Evolutionary conservation across 1,140 invertebrate genomes (phyloP).

Genomic region (Aphelinus atriplicis): DNA sequence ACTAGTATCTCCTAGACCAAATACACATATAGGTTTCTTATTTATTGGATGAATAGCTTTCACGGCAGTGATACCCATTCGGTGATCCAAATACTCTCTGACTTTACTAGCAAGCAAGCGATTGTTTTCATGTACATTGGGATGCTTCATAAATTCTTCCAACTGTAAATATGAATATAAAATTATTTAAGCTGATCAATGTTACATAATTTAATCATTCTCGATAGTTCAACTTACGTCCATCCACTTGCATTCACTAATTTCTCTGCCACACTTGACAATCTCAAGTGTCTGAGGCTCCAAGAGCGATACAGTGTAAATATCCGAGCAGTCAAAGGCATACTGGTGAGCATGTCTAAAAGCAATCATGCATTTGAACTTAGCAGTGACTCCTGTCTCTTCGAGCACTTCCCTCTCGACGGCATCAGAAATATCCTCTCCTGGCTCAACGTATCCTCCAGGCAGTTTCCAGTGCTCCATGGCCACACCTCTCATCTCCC

Average conservation of each 20-base stretch:
- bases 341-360: constrained; percentile 80
- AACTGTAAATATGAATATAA: constrained; percentile 64
- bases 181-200: not conserved
- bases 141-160: constrained; percentile 77
- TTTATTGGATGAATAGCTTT: constrained; percentile 54
- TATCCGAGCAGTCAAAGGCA: constrained; percentile 84
- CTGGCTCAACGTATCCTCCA: constrained; percentile 88
- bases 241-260: constrained; percentile 85
- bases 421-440: constrained; percentile 82
- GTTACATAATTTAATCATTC: not conserved
- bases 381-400: constrained; percentile 84
- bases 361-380: constrained; percentile 79
- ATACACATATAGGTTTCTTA: constrained; percentile 55
- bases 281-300: constrained; percentile 75
- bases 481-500: constrained; percentile 69
- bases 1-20: constrained; percentile 41
- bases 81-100: constrained; percentile 71
- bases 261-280: constrained; percentile 77
- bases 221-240: constrained; percentile 58
- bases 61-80: constrained; percentile 65
- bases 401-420: constrained; percentile 87
- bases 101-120: constrained; percentile 73
- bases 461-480: constrained; percentile 85
- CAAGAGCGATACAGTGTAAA: constrained; percentile 82
- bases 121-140: constrained; percentile 80